Evolutionary conservation across 2,797 vertebrate species (phyloP).

Genomic region (Fundulus diaphanus): DNA sequence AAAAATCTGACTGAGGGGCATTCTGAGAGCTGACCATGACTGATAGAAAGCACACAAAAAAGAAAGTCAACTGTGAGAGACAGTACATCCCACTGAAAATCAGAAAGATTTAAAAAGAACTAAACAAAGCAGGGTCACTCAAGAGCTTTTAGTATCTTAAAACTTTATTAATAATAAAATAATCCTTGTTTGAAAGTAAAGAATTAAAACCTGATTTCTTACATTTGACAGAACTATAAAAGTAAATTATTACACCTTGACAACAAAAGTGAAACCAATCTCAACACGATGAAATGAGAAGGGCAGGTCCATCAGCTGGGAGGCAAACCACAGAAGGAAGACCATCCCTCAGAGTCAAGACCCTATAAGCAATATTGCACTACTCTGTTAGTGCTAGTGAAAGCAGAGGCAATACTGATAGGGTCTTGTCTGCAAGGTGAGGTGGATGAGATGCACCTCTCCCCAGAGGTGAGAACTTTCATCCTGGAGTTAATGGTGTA

Average conservation of each 20-base stretch:
- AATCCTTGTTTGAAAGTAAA: background rate
- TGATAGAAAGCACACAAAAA: too few species aligned
- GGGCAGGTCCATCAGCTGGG: background rate
- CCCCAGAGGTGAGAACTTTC: background rate
- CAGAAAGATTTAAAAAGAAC: background rate
- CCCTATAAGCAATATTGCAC: slow-evolving; percentile 99
- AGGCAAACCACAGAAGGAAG: slow-evolving; percentile 40
- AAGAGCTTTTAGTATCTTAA: too few species aligned
- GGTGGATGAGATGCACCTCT: slow-evolving; percentile 7
- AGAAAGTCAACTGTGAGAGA: too few species aligned
- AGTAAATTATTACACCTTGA: too few species aligned
- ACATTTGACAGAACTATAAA: too few species aligned
- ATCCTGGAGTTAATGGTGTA: too few species aligned
- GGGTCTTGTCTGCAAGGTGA: slow-evolving; percentile 88
- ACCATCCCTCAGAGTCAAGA: slow-evolving; percentile 87
- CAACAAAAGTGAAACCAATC: background rate
- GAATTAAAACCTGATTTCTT: background rate
- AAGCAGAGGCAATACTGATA: slow-evolving; percentile 98
- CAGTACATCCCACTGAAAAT: background rate
- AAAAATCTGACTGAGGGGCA: too few species aligned
- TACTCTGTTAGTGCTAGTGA: slow-evolving; percentile 87
- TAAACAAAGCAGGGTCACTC: background rate
- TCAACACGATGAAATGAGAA: background rate
- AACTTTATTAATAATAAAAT: too few species aligned
- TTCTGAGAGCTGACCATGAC: too few species aligned